phyloP scores from a whole-genome alignment of 2,797 vertebrate genomes.

The Cryptoprocta ferox region DNA sequence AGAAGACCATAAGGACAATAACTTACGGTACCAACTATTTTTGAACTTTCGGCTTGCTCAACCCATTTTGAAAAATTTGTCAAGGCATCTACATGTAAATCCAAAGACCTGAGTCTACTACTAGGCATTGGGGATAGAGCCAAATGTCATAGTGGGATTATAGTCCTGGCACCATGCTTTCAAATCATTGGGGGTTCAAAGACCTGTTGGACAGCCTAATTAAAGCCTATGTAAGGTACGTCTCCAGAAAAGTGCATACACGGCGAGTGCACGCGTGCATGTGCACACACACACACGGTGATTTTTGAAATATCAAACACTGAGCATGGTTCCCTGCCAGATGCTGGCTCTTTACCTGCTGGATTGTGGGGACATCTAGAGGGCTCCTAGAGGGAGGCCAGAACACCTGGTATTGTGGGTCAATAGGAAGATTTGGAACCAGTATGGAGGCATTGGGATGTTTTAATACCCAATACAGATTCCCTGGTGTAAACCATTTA shows the following conservation, averaged over 20 bases:
- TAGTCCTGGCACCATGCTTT: neutral
- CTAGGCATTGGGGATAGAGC: neutral
- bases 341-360: neutral
- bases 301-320: neutral
- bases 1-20: neutral
- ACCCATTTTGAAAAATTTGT: neutral
- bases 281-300: neutral
- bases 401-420: neutral
- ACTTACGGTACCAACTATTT: neutral
- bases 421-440: neutral
- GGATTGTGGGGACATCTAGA: neutral
- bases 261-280: accelerated
- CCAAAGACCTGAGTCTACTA: neutral
- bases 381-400: neutral
- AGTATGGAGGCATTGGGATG: neutral
- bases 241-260: neutral
- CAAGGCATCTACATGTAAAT: neutral
- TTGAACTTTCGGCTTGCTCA: neutral
- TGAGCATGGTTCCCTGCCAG: neutral
- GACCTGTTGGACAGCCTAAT: neutral
- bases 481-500: neutral
- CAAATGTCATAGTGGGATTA: neutral
- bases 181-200: neutral
- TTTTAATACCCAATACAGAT: neutral
- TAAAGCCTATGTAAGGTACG: neutral